Percentiles rank a stretch among this genome's conserved stretches.
Conservation (phyloP, 2,797 vertebrate species). For the Gallinago stenura region DNA sequence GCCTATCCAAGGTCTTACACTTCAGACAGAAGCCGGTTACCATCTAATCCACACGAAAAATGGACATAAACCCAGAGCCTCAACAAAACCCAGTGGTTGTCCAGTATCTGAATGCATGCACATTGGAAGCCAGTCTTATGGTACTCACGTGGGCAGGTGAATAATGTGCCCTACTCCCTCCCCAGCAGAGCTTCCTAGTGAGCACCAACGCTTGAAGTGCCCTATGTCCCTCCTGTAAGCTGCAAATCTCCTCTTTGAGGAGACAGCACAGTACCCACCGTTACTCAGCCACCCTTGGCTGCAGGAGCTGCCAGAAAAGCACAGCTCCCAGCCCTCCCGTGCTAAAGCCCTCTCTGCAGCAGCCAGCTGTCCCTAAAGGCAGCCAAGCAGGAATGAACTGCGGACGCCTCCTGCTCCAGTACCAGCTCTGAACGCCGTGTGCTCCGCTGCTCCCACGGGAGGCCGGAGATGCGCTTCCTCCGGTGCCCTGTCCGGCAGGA, state of each 20-base stretch:
- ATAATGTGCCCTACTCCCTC: neutral
- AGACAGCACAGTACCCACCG: accelerated
- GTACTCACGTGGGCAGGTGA: neutral
- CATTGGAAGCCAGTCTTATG: neutral
- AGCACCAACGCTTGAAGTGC: neutral
- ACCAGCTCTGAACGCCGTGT: neutral
- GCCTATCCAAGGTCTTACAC: neutral
- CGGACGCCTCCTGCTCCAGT: neutral
- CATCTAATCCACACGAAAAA: neutral
- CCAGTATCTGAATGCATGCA: accelerated
- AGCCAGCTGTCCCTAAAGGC: neutral
- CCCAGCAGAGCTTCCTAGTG: neutral
- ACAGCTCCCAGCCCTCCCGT: neutral
- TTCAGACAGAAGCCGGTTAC: neutral
- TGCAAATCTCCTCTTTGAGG: neutral
- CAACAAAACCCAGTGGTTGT: neutral
- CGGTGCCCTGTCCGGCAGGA: neutral
- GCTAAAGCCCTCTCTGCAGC: neutral
- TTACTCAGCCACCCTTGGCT: neutral
- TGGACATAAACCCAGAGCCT: neutral
- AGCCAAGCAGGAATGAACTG: neutral
- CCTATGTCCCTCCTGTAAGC: accelerated
- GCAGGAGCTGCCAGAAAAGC: neutral
- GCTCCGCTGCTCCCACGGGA: neutral
- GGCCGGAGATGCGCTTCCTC: neutral